Percentiles rank a stretch among this genome's conserved stretches.
These are phyloP conservation scores for Cephalopholis sonnerati DNA, from an alignment of 2,113 vertebrate species.

Conservation along the genomic window DNA sequence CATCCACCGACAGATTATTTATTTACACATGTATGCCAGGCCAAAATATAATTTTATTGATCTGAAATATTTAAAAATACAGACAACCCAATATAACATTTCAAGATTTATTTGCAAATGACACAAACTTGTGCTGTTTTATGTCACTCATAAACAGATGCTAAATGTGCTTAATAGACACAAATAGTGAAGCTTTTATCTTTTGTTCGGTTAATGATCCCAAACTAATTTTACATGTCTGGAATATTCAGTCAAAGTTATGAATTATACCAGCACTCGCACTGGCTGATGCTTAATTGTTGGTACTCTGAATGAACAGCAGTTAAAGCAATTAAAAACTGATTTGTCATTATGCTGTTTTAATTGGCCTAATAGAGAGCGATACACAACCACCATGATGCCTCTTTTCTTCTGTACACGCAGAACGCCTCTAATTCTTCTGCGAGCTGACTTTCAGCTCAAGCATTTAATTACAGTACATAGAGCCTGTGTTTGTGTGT, in stretches of 20 bases:
- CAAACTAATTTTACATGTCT: slow-evolving; percentile 9
- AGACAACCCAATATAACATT: not conserved
- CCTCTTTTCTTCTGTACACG: slow-evolving; percentile 40
- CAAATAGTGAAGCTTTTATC: slow-evolving; percentile 16
- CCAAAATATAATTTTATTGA: not conserved
- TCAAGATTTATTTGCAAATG: not conserved
- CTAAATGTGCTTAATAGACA: slow-evolving; percentile 5
- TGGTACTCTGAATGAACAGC: slow-evolving; percentile 54
- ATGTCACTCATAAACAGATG: slow-evolving; percentile 1
- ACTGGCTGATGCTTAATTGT: slow-evolving; percentile 38
- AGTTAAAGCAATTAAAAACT: slow-evolving; percentile 63
- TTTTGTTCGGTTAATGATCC: slow-evolving; percentile 28
- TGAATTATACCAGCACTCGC: slow-evolving; percentile 23
- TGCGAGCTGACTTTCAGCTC: slow-evolving; percentile 53
- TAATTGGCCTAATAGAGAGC: slow-evolving; percentile 68
- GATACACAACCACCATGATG: slow-evolving; percentile 40
- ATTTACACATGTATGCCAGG: not conserved
- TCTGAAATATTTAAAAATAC: not conserved
- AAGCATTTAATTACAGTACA: slow-evolving; percentile 70
- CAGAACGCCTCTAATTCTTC: slow-evolving; percentile 53
- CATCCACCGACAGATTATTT: not conserved
- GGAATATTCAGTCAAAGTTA: slow-evolving; percentile 33
- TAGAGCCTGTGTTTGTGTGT: slow-evolving; percentile 18
- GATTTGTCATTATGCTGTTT: slow-evolving; percentile 64
- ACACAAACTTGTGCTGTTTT: not conserved